phyloP scores from a whole-genome alignment of 2,888 invertebrate genomes.

The Antheraea assamensis region DNA sequence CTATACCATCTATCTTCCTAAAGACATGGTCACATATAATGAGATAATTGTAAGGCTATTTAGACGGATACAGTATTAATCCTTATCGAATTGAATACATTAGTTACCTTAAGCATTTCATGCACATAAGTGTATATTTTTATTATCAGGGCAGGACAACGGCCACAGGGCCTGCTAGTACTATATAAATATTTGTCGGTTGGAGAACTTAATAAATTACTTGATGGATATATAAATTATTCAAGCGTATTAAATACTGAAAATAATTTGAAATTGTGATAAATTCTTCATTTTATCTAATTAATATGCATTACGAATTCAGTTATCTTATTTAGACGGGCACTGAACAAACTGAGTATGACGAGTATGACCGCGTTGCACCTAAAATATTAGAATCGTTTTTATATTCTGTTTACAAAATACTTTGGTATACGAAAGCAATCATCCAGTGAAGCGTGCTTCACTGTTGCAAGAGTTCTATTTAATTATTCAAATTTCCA shows the following conservation, averaged over 20 bases:
- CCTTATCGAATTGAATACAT: too few species aligned
- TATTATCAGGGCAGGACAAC: too few species aligned
- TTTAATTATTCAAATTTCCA: conserved; percentile 39
- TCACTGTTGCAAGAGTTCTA: conserved; percentile 42
- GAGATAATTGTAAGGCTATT: too few species aligned
- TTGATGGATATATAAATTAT: neutral
- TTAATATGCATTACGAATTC: neutral
- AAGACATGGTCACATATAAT: too few species aligned
- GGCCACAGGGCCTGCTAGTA: too few species aligned
- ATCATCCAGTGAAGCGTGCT: conserved; percentile 44
- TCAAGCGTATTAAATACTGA: neutral
- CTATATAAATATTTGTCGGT: neutral
- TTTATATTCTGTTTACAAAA: neutral
- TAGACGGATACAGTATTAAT: too few species aligned
- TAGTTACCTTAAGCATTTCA: too few species aligned
- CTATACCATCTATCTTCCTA: too few species aligned
- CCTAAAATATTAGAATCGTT: neutral
- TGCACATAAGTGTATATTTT: too few species aligned
- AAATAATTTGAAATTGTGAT: neutral
- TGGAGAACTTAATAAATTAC: neutral
- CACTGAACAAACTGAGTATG: too few species aligned
- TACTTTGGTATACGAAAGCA: neutral
- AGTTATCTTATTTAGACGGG: neutral
- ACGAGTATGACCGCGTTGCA: neutral
- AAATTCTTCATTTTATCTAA: neutral